Percentiles rank a stretch among this genome's conserved stretches.
phyloP scores from a whole-genome alignment of 2,888 invertebrate genomes.

The Acanthococcus lagerstroemiae region DNA sequence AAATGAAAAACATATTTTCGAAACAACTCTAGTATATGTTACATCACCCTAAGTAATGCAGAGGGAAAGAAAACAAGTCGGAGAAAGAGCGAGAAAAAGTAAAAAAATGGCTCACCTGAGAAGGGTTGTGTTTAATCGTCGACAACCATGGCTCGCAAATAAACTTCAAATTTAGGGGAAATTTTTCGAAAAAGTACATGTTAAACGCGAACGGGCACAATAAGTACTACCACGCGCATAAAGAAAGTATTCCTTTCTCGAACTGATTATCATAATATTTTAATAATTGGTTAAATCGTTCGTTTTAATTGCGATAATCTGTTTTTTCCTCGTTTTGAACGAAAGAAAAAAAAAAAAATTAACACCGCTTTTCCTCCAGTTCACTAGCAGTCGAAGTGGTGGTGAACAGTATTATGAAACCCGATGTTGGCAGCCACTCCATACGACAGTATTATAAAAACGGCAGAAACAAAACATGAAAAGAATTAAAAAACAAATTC shows the following conservation, averaged over 20 bases:
- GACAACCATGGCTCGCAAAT: conserved; percentile 15
- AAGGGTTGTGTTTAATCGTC: conserved; percentile 5
- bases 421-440: background rate
- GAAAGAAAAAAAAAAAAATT: background rate
- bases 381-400: background rate
- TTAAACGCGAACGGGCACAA: conserved; percentile 21
- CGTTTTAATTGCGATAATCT: conserved; percentile 28
- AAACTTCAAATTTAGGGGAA: conserved; percentile 1
- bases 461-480: conserved; percentile 2
- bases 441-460: background rate
- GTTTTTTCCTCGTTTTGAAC: conserved; percentile 25
- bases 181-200: conserved; percentile 26
- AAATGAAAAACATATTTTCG: too few species aligned
- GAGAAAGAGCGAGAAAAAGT: too few species aligned
- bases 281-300: conserved; percentile 26
- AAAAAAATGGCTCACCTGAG: conserved; percentile 18
- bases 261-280: conserved; percentile 26
- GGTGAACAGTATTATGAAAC: conserved; percentile 9
- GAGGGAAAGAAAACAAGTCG: too few species aligned
- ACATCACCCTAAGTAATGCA: too few species aligned
- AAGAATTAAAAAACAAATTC: background rate
- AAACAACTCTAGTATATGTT: too few species aligned
- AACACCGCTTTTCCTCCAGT: conserved; percentile 25
- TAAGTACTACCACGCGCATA: conserved; percentile 15
- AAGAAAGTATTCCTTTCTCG: conserved; percentile 17